These are phyloP conservation scores for Molothrus ater DNA, from an alignment of 2,797 vertebrate genomes.

Conservation along the genomic window DNA sequence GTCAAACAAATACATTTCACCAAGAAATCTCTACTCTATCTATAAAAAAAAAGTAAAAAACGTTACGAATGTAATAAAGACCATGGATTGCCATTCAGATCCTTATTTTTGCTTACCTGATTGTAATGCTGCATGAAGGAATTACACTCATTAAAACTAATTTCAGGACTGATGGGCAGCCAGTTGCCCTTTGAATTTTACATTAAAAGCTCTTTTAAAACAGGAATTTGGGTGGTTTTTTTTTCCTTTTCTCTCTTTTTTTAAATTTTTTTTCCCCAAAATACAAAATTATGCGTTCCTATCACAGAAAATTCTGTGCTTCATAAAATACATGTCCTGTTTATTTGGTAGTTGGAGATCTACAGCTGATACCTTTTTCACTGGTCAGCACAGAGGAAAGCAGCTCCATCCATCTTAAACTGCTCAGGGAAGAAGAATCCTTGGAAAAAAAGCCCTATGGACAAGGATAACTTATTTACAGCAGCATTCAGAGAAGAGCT, in stretches of 20 bases:
- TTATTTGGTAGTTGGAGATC: background rate
- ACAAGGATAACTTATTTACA: background rate
- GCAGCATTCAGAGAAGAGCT: background rate
- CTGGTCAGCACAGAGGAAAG: background rate
- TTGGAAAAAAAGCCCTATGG: background rate
- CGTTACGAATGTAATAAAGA: background rate
- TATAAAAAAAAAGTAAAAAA: background rate
- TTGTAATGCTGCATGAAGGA: background rate
- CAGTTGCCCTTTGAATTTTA: background rate
- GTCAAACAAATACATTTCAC: background rate
- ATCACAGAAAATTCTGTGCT: background rate
- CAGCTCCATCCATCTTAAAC: background rate
- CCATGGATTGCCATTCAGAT: background rate
- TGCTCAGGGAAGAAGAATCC: background rate
- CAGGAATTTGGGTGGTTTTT: background rate
- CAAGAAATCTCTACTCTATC: background rate
- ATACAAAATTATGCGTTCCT: background rate
- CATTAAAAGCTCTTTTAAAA: background rate
- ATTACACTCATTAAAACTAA: background rate
- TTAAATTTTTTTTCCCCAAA: accelerated
- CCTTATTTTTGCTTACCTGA: background rate
- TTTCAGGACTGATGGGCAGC: background rate
- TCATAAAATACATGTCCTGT: background rate
- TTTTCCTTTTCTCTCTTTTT: too few relatives aligned
- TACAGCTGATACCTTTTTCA: background rate